A percentile compares a stretch with the other conserved stretches of the same genome.
phyloP scores from a whole-genome alignment of 2,113 vertebrate species.

The Muscicapa adusta region DNA sequence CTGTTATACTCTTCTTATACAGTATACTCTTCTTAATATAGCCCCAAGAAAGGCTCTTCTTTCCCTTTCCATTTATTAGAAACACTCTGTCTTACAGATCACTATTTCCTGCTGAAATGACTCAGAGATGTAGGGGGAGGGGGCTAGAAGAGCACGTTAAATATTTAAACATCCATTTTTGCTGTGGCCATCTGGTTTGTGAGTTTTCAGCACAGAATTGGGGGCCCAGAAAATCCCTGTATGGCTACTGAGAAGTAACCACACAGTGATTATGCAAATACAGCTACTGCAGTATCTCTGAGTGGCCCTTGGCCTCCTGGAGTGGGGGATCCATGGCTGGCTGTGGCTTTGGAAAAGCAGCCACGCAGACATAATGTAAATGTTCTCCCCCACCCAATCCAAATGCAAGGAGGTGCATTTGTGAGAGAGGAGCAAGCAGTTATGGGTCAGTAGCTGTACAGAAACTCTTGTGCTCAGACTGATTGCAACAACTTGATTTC shows the following conservation, averaged over 20 bases:
- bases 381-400: neutral
- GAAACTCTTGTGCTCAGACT: neutral
- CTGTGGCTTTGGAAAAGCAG: neutral
- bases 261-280: neutral
- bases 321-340: neutral
- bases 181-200: neutral
- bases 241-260: neutral
- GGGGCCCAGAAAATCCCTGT: neutral
- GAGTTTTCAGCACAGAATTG: neutral
- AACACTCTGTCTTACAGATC: neutral
- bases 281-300: neutral
- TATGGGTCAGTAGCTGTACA: slow-evolving; percentile 12
- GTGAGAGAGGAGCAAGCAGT: neutral
- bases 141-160: neutral
- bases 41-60: neutral
- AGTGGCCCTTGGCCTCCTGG: neutral
- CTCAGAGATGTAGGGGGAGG: neutral
- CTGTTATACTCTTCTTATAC: neutral
- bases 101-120: neutral
- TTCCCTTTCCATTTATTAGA: neutral
- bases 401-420: neutral
- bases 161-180: neutral
- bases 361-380: neutral
- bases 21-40: neutral
- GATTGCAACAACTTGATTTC: neutral